Percentiles rank a stretch among this genome's conserved stretches.
These are phyloP conservation scores for Gorsachius magnificus DNA, from an alignment of 2,797 vertebrate genomes.

Conservation along the genomic window DNA sequence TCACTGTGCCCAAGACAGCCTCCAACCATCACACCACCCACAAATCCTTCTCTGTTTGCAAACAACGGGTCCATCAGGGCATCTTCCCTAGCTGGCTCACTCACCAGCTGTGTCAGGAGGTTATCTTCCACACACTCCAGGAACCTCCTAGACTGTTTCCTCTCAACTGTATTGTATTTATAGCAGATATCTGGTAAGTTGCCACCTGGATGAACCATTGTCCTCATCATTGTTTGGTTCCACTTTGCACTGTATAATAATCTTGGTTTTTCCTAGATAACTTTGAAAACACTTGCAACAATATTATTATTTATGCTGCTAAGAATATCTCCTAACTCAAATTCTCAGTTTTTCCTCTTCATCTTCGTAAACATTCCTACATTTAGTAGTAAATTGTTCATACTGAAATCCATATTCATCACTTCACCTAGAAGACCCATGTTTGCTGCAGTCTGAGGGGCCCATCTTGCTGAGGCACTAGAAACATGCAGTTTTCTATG, in stretches of 20 bases:
- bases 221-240: fast-evolving
- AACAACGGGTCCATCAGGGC: no score
- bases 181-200: no score
- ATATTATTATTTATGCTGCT: neutral
- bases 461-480: neutral
- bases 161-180: no score
- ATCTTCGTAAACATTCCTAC: neutral
- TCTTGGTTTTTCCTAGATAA: neutral
- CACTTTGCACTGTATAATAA: neutral
- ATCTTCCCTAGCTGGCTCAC: no score
- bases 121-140: no score
- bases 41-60: no score
- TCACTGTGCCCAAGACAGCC: no score
- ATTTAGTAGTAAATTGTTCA: neutral
- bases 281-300: neutral
- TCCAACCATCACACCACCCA: no score
- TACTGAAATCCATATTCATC: neutral
- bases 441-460: neutral
- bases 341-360: neutral
- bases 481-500: neutral
- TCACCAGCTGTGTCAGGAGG: no score
- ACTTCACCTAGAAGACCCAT: neutral
- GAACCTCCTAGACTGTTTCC: no score
- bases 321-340: neutral
- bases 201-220: neutral